These are phyloP conservation scores for Nomada ferruginata DNA, from an alignment of 2,888 invertebrate genomes.

Conservation along the genomic window DNA sequence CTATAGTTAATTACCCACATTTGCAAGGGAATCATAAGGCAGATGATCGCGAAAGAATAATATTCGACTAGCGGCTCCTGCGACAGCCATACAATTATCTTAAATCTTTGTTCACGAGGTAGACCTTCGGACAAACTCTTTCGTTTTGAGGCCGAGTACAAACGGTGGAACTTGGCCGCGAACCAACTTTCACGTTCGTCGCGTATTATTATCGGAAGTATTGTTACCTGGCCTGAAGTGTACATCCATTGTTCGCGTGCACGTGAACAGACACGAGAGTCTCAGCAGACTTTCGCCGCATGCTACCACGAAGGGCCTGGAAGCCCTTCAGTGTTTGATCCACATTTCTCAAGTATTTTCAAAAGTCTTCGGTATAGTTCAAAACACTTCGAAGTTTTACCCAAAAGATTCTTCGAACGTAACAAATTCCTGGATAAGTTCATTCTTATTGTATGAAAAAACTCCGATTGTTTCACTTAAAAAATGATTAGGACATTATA, in stretches of 20 bases:
- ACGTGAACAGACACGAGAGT: constrained; percentile 38
- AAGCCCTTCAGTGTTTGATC: constrained; percentile 11
- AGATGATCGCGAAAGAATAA: neutral
- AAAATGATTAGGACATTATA: neutral
- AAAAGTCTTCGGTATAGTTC: neutral
- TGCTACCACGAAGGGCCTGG: constrained; percentile 13
- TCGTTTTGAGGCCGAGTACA: constrained; percentile 55
- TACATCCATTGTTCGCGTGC: constrained; percentile 45
- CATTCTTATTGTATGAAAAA: neutral
- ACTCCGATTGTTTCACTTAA: neutral
- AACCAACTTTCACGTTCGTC: constrained; percentile 58
- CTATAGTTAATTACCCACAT: too few species aligned
- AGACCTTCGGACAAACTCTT: constrained; percentile 57
- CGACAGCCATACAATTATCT: constrained; percentile 45
- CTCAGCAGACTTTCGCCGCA: constrained; percentile 33
- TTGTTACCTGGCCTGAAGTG: constrained; percentile 62
- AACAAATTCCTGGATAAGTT: neutral
- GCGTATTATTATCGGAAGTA: constrained; percentile 70
- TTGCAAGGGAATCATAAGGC: too few species aligned
- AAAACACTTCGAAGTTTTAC: neutral
- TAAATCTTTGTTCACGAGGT: constrained; percentile 38
- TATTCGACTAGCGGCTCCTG: neutral
- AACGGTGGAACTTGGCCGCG: constrained; percentile 51
- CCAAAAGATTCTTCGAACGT: neutral
- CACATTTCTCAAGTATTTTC: constrained; percentile 2